Conservation (phyloP, 2,113 vertebrate species). For the Eptesicus fuscus region DNA sequence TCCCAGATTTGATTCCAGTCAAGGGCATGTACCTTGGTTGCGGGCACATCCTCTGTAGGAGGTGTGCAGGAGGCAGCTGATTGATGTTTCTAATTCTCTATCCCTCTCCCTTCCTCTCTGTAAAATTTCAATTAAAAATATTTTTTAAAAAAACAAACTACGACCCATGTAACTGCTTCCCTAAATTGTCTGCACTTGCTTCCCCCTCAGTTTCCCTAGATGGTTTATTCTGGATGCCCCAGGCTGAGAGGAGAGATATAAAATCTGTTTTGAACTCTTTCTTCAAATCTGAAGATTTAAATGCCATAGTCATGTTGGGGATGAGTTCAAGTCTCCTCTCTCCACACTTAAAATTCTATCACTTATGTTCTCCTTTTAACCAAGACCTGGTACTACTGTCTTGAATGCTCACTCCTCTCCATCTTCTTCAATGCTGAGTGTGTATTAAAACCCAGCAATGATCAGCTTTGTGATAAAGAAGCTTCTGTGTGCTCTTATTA, state of each 20-base stretch:
- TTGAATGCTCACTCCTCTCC: not conserved
- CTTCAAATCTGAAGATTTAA: not conserved
- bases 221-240: not conserved
- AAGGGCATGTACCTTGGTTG: too few species aligned
- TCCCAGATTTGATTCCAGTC: too few species aligned
- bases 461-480: not conserved
- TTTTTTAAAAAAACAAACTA: not conserved
- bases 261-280: conserved; percentile 16
- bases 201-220: not conserved
- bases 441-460: not conserved
- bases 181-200: not conserved
- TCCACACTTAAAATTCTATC: not conserved
- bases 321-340: not conserved
- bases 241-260: not conserved
- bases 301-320: not conserved
- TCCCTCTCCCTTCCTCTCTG: too few species aligned
- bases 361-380: not conserved
- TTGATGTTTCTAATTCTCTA: too few species aligned
- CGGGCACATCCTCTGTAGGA: too few species aligned
- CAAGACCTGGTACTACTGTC: not conserved
- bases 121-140: too few species aligned
- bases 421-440: not conserved
- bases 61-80: too few species aligned
- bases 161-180: not conserved
- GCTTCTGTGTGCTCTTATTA: not conserved